Evolutionary conservation across 37 sponge, comb jelly and placozoan genomes (phyloP).

Genomic region (Geodia barretti): DNA sequence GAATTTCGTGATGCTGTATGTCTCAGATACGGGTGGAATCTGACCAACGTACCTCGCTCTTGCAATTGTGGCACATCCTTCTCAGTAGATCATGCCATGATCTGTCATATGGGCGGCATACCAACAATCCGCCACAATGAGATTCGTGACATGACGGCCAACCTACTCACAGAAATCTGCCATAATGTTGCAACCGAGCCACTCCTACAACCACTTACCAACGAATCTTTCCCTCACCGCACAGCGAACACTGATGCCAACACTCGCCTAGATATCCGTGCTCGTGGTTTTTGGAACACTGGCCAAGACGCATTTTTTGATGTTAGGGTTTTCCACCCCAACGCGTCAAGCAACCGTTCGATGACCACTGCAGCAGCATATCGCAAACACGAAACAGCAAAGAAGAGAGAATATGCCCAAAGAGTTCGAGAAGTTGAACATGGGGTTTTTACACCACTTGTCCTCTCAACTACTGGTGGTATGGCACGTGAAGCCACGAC

Average conservation of each 20-base stretch:
- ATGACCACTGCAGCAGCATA: not conserved
- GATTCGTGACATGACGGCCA: slow-evolving; percentile 3
- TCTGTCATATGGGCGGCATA: slow-evolving; percentile 12
- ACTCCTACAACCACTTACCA: slow-evolving; percentile 7
- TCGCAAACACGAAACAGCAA: slow-evolving; percentile 1
- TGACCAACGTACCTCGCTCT: not conserved
- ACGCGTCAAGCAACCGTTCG: not conserved
- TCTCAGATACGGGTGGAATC: slow-evolving; percentile 23
- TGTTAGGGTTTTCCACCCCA: slow-evolving; percentile 43
- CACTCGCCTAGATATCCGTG: slow-evolving; percentile 7
- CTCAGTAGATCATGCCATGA: slow-evolving; percentile 6
- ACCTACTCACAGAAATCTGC: not conserved
- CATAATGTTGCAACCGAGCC: slow-evolving; percentile 23
- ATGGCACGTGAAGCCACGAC: not conserved
- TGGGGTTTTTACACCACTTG: slow-evolving; percentile 1
- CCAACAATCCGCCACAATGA: slow-evolving; percentile 25
- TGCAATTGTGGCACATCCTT: slow-evolving; percentile 2
- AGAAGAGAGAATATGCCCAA: slow-evolving; percentile 4
- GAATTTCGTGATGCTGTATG: slow-evolving; percentile 28
- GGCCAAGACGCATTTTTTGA: slow-evolving; percentile 51
- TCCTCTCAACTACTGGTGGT: not conserved
- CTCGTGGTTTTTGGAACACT: slow-evolving; percentile 25
- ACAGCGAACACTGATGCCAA: slow-evolving; percentile 3
- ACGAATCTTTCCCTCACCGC: not conserved
- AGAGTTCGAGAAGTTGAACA: slow-evolving; percentile 3